These are phyloP conservation scores for Abramis brama DNA, from an alignment of 2,113 vertebrate species.

Conservation along the genomic window DNA sequence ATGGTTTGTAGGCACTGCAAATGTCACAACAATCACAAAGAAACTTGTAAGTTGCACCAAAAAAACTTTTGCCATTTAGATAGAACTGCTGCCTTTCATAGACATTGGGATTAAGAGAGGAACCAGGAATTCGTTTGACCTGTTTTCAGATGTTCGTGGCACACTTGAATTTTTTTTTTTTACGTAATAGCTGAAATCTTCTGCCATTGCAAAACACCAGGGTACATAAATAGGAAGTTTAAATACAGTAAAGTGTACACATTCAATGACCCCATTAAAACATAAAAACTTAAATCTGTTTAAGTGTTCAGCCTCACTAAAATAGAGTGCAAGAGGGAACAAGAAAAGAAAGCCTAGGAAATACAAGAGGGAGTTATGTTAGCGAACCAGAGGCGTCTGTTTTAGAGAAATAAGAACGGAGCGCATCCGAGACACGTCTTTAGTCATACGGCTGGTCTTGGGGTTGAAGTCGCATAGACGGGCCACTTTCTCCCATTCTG, in stretches of 20 bases:
- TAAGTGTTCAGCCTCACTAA: constrained; percentile 37
- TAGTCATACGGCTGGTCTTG: constrained; percentile 98
- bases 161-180: background rate
- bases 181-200: background rate
- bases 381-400: constrained; percentile 92
- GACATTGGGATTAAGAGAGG: background rate
- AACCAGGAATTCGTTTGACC: background rate
- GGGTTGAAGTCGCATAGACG: constrained; percentile 98
- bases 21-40: background rate
- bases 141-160: background rate
- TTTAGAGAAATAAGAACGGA: constrained; percentile 98
- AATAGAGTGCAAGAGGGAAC: constrained; percentile 56
- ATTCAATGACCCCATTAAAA: background rate
- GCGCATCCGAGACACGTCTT: constrained; percentile 97
- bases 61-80: background rate
- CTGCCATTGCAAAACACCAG: background rate
- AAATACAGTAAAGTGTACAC: constrained; percentile 10
- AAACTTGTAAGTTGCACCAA: background rate
- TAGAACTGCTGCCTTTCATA: background rate
- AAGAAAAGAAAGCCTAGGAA: constrained; percentile 41
- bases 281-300: constrained; percentile 15
- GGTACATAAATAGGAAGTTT: constrained; percentile 20
- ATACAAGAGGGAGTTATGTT: constrained; percentile 60
- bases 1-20: background rate
- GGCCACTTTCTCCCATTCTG: constrained; percentile 96